Evolutionary conservation across 2,888 invertebrate genomes (phyloP).

Genomic region (Thelaira solivaga): DNA sequence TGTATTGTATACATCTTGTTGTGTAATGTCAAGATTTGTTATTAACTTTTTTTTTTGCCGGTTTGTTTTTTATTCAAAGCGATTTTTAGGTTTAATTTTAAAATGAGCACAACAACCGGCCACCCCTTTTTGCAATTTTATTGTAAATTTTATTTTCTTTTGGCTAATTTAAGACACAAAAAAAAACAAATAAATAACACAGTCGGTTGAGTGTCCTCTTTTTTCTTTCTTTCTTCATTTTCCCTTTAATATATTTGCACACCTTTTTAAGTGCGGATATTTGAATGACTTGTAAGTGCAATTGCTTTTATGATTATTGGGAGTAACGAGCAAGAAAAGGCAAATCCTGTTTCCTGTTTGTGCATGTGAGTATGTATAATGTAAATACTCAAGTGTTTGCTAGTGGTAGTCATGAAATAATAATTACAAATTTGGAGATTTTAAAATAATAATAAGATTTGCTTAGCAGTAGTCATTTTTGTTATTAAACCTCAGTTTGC

Average conservation of each 20-base stretch:
- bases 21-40: conserved; percentile 59
- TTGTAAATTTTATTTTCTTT: conserved; percentile 26
- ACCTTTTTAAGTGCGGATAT: conserved; percentile 47
- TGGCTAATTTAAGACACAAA: conserved; percentile 48
- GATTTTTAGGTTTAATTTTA: conserved; percentile 22
- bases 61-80: not conserved
- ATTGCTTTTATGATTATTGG: conserved; percentile 3
- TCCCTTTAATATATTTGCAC: conserved; percentile 52
- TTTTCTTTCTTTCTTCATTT: conserved; percentile 29
- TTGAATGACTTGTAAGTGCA: conserved; percentile 19
- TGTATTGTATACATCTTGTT: conserved; percentile 51
- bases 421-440: not conserved
- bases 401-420: not conserved
- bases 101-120: conserved; percentile 2
- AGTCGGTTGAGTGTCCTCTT: conserved; percentile 61
- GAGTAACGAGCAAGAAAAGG: conserved; percentile 5
- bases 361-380: no score
- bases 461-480: not conserved
- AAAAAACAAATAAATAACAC: conserved; percentile 56
- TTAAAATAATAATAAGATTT: not conserved
- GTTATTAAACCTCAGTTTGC: no score
- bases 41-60: conserved; percentile 47
- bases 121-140: conserved; percentile 46
- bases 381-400: not conserved
- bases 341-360: conserved; percentile 33